Base-by-base conservation (phyloP, 2,888 invertebrate species). In the Stegophylla sp. region DNA sequence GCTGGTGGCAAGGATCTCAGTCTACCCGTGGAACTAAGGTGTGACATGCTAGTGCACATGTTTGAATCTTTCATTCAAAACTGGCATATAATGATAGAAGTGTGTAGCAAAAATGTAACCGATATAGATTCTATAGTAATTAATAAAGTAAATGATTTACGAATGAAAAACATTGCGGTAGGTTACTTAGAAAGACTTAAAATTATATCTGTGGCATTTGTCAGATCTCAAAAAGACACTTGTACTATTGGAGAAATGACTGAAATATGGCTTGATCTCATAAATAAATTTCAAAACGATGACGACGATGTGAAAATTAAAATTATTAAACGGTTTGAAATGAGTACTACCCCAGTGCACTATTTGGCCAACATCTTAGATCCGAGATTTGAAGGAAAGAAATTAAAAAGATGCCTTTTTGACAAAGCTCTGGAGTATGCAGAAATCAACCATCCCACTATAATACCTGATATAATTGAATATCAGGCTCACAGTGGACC, bases 51-150 rank as follows among this genome's bases (percentile, higher is more conserved):
- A 23, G 20, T 23, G 23, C 10, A 56, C 15, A 56, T 23, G 15
- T 23, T 56, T 23, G 56, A 56, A 56, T 23, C 20, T 9, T 56
- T 15, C 4, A 20, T 56, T 9, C 23, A 56, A 56, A 56, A 56
- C 15, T 20, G 20, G 20, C 23, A 20, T 56, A 56, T 56, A 56
- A 56, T 56, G n/a, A n/a, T n/a, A n/a, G n/a, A n/a, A n/a, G n/a
- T n/a, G n/a, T 63, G 63, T 63, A n/a, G 34, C n/a, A 34, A 63
- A 63, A 63, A 63, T 63, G n/a, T n/a, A 34, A n/a, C n/a, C n/a
- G n/a, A n/a, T n/a, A n/a, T n/a, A n/a, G n/a, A n/a, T n/a, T n/a
- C n/a, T n/a, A n/a, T n/a, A n/a, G n/a, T n/a, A n/a, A n/a, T n/a
- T n/a, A n/a, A n/a, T n/a, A n/a, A n/a, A n/a, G n/a, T n/a, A 63